Conservation (phyloP, 2,797 vertebrate genomes). For the Channa striata region DNA sequence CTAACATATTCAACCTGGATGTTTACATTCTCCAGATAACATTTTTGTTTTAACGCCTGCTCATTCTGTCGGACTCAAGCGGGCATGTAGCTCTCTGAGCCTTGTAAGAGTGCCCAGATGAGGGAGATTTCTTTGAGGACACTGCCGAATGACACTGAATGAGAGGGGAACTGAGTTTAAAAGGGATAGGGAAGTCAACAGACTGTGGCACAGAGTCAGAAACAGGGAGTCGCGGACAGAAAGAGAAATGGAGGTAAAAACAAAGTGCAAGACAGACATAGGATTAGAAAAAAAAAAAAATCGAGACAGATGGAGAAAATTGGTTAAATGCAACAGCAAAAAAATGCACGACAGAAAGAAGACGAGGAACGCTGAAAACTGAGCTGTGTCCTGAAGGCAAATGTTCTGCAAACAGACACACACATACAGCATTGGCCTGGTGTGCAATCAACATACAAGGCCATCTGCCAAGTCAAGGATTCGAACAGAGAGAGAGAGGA, state of each 20-base stretch:
- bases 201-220: background rate
- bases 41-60: background rate
- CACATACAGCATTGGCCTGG: conserved; percentile 4
- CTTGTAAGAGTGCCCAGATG: background rate
- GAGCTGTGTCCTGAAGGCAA: conserved; percentile 34
- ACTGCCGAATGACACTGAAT: conserved; percentile 24
- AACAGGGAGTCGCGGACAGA: background rate
- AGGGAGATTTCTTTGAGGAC: conserved; percentile 12
- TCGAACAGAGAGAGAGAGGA: background rate
- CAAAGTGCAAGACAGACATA: background rate
- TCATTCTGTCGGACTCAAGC: background rate
- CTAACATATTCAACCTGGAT: too few relatives aligned
- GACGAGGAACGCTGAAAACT: conserved; percentile 28
- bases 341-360: background rate
- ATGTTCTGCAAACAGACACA: conserved; percentile 14
- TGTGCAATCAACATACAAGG: conserved; percentile 33
- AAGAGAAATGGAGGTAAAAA: conserved; percentile 6
- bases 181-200: background rate
- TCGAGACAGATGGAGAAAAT: background rate
- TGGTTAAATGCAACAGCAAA: background rate
- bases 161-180: background rate
- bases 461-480: conserved; percentile 29
- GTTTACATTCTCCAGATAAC: background rate
- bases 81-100: conserved; percentile 11
- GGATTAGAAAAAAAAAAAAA: background rate